phyloP scores from a whole-genome alignment of 2,888 invertebrate genomes.

The Tetheella fluctuosa region DNA sequence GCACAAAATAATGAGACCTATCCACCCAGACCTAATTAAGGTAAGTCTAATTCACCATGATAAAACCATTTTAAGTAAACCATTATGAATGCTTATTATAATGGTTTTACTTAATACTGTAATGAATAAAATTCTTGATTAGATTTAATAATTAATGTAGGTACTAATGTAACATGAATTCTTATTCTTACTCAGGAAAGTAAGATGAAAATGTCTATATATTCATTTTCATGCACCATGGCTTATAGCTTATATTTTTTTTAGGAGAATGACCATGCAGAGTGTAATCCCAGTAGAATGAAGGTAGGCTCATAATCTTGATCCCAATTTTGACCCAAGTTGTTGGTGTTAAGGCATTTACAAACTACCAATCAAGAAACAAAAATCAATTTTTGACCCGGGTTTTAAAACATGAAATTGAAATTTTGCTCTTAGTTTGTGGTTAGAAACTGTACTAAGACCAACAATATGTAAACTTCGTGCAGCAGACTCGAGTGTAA shows the following conservation, averaged over 20 bases:
- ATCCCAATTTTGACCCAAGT: conserved; percentile 30
- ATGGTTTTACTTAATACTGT: not conserved
- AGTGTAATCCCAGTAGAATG: not conserved
- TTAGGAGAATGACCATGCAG: not conserved
- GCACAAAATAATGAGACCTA: not conserved
- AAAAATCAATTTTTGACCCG: not conserved
- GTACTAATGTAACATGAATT: conserved; percentile 11
- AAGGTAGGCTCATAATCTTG: not conserved
- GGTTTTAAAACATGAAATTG: not conserved
- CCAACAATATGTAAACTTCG: conserved; percentile 34
- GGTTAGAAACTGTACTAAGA: conserved; percentile 17
- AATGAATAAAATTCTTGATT: conserved; percentile 17
- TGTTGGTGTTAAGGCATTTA: conserved; percentile 22
- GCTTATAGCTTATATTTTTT: not conserved
- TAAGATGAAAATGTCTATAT: not conserved
- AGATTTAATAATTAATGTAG: conserved; percentile 16
- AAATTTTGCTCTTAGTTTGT: not conserved
- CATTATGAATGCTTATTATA: not conserved
- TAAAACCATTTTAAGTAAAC: too few relatives aligned
- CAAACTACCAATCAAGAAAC: not conserved
- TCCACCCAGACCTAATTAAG: not conserved
- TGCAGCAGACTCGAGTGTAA: conserved; percentile 62
- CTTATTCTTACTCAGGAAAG: not conserved
- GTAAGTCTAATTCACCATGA: not conserved
- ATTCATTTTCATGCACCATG: conserved; percentile 34